phyloP scores from a whole-genome alignment of 1,140 invertebrate species.

The Dreissena polymorpha region DNA sequence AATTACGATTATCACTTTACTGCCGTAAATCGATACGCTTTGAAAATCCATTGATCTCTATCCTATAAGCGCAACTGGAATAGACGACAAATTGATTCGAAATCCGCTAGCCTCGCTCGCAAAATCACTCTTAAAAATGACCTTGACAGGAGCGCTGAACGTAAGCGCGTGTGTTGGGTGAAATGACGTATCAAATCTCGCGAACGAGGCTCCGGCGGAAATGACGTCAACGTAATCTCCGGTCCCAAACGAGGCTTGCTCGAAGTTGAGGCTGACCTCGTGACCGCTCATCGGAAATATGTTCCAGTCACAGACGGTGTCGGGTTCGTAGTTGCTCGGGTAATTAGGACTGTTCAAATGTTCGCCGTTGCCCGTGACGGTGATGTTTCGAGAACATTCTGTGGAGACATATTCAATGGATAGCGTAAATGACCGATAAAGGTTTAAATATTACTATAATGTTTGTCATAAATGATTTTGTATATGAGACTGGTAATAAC shows the following conservation, averaged over 20 bases:
- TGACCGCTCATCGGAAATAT: constrained; percentile 4
- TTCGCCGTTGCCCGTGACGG: neutral
- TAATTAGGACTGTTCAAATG: constrained; percentile 25
- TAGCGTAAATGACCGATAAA: neutral
- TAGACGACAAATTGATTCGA: constrained; percentile 13
- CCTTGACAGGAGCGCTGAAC: neutral
- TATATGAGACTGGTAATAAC: too few relatives aligned
- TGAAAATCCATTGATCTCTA: too few relatives aligned
- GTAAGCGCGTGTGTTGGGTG: neutral
- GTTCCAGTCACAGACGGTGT: constrained; percentile 21
- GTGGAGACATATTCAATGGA: neutral
- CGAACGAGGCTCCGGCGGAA: neutral
- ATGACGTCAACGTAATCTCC: constrained; percentile 22
- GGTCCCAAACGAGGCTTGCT: neutral
- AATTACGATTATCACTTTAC: too few relatives aligned
- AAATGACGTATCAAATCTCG: neutral
- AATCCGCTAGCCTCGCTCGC: constrained; percentile 1
- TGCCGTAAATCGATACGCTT: too few relatives aligned
- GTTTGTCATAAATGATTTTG: too few relatives aligned
- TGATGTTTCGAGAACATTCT: constrained; percentile 27
- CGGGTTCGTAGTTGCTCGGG: constrained; percentile 14
- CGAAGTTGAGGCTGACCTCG: constrained; percentile 1
- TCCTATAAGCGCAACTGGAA: too few relatives aligned
- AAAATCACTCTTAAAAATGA: constrained; percentile 12
- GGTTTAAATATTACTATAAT: neutral